Evolutionary conservation across 2,888 invertebrate species (phyloP), one percentile per base, ranked within the genome.

Genomic region (Incurvaria masculella): DNA sequence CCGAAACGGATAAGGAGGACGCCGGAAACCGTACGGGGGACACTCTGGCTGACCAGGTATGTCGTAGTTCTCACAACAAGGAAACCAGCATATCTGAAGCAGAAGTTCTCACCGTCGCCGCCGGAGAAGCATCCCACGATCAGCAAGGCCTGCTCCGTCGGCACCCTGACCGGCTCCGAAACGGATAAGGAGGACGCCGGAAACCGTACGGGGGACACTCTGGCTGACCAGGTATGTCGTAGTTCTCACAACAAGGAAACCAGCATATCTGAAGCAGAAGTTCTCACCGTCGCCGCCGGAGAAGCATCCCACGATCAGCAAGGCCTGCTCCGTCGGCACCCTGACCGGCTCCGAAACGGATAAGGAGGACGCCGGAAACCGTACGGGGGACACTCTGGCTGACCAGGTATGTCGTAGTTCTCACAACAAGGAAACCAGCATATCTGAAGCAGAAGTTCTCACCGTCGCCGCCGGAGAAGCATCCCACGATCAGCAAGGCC

Each of bases 171-270:
- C 0, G 51, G 56, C 1, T 52, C 56, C 1, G 59, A 58, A 1
- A 60, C 56, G 17, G 56, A 49, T 23, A 51, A 53, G 38, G 61
- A 59, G 42, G 63, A 64, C 0, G 43, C 44, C 51, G 16, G 61
- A 46, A 53, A 0, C 47, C 62, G 1, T 57, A 59, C 18, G 63
- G 62, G 0, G 71, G 68, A 65, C 0, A 53, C 62, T 46, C 56
- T 72, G 21, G 68, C 62, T 23, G 69, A 72, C 18, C 73, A 74
- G 65, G 74, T 75, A 42, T 45, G 44, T 38, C 23, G 10, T 19
- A 21, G 21, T 6, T 51, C 50, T 49, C 51, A 50, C 48, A 53
- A 50, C n/a, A n/a, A n/a, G n/a, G n/a, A n/a, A n/a, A n/a, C n/a
- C n/a, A n/a, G n/a, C n/a, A n/a, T n/a, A n/a, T n/a, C n/a, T n/a